Conservation (phyloP, 2,113 vertebrate species). For the Myrmecobius fasciatus region DNA sequence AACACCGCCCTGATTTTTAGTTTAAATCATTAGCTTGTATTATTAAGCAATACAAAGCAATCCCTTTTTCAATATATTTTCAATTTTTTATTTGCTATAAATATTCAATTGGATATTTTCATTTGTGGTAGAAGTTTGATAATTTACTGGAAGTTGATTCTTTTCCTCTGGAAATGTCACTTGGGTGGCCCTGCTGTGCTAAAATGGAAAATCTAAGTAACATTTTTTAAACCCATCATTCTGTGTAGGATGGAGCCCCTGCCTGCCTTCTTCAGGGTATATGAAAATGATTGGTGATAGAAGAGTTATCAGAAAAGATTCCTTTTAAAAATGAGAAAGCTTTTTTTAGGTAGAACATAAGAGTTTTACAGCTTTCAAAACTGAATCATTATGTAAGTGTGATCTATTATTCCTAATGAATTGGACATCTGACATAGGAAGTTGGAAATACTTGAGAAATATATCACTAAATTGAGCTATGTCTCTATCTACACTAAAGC, state of each 20-base stretch:
- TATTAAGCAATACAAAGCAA: constrained; percentile 61
- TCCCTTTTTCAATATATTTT: constrained; percentile 71
- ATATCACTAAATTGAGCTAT: not conserved
- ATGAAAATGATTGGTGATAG: constrained; percentile 36
- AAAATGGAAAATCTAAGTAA: constrained; percentile 55
- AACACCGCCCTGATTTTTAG: constrained; percentile 58
- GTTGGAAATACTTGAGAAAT: not conserved
- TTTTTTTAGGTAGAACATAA: constrained; percentile 10
- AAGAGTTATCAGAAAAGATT: constrained; percentile 41
- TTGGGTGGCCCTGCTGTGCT: constrained; percentile 76
- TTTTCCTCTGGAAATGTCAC: constrained; percentile 74
- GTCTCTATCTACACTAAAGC: constrained; percentile 29
- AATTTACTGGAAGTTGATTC: constrained; percentile 75
- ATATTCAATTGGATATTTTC: constrained; percentile 77
- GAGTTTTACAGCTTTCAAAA: constrained; percentile 46
- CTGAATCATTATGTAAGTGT: constrained; percentile 54
- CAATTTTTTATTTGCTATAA: constrained; percentile 81
- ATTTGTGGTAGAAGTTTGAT: constrained; percentile 69
- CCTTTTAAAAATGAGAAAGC: constrained; percentile 49
- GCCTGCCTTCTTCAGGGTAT: constrained; percentile 55
- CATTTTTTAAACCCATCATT: constrained; percentile 53
- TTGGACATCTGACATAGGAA: not conserved
- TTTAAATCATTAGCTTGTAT: constrained; percentile 68
- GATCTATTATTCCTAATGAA: constrained; percentile 49
- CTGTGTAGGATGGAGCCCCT: constrained; percentile 47